phyloP scores from a whole-genome alignment of 2,888 invertebrate species.

The Oeneis ivallda region DNA sequence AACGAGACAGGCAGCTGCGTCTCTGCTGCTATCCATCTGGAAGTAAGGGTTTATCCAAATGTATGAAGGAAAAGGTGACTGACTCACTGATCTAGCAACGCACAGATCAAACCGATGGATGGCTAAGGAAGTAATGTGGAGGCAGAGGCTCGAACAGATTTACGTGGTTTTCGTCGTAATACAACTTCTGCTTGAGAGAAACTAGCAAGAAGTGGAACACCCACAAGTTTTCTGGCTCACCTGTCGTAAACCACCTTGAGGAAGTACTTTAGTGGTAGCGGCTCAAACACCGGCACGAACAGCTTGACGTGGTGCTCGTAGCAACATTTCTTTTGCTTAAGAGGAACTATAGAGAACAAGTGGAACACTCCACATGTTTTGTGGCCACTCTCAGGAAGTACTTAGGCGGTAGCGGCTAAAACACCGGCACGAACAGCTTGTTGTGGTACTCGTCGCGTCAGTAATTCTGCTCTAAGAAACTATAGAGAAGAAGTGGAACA shows the following conservation, averaged over 20 bases:
- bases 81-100: no score
- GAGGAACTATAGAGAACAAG: slow-evolving; percentile 84
- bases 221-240: slow-evolving; percentile 41
- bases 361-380: neutral
- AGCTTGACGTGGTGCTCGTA: slow-evolving; percentile 98
- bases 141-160: slow-evolving; percentile 99
- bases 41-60: neutral
- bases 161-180: slow-evolving; percentile 88
- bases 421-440: slow-evolving; percentile 99
- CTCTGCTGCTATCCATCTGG: slow-evolving; percentile 95
- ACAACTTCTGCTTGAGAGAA: slow-evolving; percentile 96
- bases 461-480: slow-evolving; percentile 98
- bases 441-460: slow-evolving; percentile 92
- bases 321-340: slow-evolving; percentile 99
- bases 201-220: slow-evolving; percentile 73
- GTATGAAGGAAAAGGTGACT: no score
- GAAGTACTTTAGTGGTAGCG: slow-evolving; percentile 98
- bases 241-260: slow-evolving; percentile 93
- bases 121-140: slow-evolving; percentile 56
- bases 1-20: slow-evolving; percentile 98
- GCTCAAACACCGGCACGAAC: slow-evolving; percentile 99
- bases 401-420: slow-evolving; percentile 98
- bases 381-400: slow-evolving; percentile 93
- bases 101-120: no score
- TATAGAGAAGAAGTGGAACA: slow-evolving; percentile 60